Evolutionary conservation across 2,797 vertebrate genomes (phyloP).

Genomic region (Gambelia wislizenii): DNA sequence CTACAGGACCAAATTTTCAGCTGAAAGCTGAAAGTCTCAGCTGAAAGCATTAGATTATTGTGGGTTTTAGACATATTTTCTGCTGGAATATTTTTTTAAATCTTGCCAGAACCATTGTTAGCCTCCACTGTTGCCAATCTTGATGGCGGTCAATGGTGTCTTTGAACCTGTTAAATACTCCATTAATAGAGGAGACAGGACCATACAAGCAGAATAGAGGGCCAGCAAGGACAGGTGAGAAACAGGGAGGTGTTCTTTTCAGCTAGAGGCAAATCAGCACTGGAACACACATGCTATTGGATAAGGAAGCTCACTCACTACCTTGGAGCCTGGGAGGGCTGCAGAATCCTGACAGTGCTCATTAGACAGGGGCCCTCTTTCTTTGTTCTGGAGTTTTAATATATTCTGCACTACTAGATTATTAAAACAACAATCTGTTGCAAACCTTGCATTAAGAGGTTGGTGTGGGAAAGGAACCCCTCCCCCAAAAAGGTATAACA

Average conservation of each 20-base stretch:
- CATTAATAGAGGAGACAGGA: not conserved
- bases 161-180: constrained; percentile 9
- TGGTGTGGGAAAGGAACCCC: no score
- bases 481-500: no score
- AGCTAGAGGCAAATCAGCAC: constrained; percentile 14
- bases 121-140: not conserved
- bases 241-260: not conserved
- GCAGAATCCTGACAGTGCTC: not conserved
- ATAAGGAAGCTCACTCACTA: not conserved
- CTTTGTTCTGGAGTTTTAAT: not conserved
- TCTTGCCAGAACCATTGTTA: not conserved
- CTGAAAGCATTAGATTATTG: not conserved
- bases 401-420: not conserved
- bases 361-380: not conserved
- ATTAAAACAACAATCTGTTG: not conserved
- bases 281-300: not conserved
- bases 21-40: not conserved
- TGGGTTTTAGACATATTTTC: not conserved
- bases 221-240: not conserved
- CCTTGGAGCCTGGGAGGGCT: not conserved
- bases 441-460: not conserved
- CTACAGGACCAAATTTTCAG: no score
- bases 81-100: not conserved
- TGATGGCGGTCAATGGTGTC: not conserved
- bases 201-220: constrained; percentile 1